A percentile compares a stretch with the other conserved stretches of the same genome.
phyloP scores from a whole-genome alignment of 2,113 vertebrate species.

The Cyphomyrus discorhynchus region DNA sequence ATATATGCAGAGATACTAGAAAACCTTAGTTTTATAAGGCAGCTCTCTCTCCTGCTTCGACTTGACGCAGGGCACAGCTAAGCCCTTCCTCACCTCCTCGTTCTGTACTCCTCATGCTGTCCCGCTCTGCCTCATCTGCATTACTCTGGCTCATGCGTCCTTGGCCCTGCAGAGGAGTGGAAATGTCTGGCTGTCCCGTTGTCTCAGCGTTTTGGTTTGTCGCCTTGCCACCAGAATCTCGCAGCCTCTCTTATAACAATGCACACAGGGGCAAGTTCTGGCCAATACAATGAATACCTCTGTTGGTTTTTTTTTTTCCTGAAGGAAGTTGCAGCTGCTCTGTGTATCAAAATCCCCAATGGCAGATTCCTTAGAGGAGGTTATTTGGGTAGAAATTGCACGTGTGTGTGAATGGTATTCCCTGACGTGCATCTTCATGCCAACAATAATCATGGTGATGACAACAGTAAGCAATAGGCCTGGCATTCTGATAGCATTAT shows the following conservation, averaged over 20 bases:
- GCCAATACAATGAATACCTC: not conserved
- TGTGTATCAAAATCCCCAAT: not conserved
- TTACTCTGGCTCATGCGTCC: not conserved
- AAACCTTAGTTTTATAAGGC: not conserved
- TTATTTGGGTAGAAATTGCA: not conserved
- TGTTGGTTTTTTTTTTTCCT: not conserved
- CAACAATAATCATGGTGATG: not conserved
- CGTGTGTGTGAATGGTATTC: not conserved
- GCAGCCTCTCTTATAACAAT: not conserved
- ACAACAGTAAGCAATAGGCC: not conserved
- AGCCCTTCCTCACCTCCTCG: not conserved
- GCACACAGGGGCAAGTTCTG: not conserved
- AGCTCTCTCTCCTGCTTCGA: not conserved
- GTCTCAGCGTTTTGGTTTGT: not conserved
- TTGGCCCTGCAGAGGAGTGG: not conserved
- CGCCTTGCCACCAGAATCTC: not conserved
- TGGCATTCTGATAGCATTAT: not conserved
- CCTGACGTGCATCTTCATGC: not conserved
- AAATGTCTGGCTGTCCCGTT: not conserved
- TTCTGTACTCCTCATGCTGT: not conserved
- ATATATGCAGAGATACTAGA: not conserved
- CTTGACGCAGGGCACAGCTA: not conserved
- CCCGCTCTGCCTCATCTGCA: not conserved
- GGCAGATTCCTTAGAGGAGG: not conserved
- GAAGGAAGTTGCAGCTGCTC: not conserved